phyloP scores from a whole-genome alignment of 2,113 vertebrate species.

The Sebastes fasciatus region DNA sequence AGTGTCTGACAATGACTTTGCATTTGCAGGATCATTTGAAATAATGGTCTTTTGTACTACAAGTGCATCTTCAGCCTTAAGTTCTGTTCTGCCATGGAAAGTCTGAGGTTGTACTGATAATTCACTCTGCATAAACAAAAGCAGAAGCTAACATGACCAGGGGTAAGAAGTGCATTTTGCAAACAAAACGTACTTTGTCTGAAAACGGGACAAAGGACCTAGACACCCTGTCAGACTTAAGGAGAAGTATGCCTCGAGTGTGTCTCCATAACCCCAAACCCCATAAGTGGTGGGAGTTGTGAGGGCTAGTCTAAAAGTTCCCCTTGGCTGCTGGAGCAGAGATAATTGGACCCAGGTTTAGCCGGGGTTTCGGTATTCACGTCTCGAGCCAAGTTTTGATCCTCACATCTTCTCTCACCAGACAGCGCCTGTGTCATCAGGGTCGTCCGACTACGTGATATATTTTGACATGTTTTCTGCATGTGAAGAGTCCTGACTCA shows the following conservation, averaged over 20 bases:
- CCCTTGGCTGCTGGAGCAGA: constrained; percentile 77
- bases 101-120: constrained; percentile 9
- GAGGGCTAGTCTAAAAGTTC: constrained; percentile 70
- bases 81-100: constrained; percentile 5
- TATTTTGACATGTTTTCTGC: constrained; percentile 54
- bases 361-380: constrained; percentile 72
- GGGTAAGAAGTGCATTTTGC: constrained; percentile 22
- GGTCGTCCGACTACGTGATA: constrained; percentile 32
- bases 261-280: constrained; percentile 65
- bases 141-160: constrained; percentile 1
- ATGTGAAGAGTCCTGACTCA: constrained; percentile 40
- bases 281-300: constrained; percentile 58
- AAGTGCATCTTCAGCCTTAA: not conserved
- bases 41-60: not conserved
- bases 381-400: constrained; percentile 74
- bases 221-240: constrained; percentile 34
- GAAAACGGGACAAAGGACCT: constrained; percentile 55
- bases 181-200: constrained; percentile 56
- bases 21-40: constrained; percentile 15
- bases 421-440: constrained; percentile 43
- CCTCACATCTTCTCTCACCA: constrained; percentile 59
- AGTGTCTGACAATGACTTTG: constrained; percentile 30
- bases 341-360: constrained; percentile 83
- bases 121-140: not conserved
- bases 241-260: constrained; percentile 48